Evolutionary conservation across 2,797 vertebrate species (phyloP).

Genomic region (Octomys mimax): DNA sequence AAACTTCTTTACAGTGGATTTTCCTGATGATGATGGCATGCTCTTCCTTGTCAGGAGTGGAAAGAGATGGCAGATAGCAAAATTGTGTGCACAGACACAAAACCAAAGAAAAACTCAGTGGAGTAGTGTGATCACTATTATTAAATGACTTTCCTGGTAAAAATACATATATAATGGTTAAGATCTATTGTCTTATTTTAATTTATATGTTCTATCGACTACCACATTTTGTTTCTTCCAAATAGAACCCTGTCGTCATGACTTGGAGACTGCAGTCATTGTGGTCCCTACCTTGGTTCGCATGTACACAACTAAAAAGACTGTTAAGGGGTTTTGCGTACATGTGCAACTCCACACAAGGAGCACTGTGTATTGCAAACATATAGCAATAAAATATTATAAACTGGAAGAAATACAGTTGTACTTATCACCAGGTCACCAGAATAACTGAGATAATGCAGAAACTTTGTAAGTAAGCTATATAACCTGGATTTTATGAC

Average conservation of each 20-base stretch:
- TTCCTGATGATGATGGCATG: not conserved
- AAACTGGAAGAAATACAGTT: too few relatives aligned
- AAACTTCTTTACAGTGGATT: not conserved
- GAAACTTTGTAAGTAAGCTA: not conserved
- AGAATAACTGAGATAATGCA: too few relatives aligned
- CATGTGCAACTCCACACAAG: not conserved
- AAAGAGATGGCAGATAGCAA: not conserved
- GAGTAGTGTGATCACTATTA: constrained; percentile 26
- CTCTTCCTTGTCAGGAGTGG: not conserved
- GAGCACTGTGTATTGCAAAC: not conserved
- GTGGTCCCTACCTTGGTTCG: constrained; percentile 6
- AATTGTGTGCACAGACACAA: not conserved
- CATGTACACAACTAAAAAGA: not conserved
- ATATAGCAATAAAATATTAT: not conserved
- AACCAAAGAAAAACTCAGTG: not conserved
- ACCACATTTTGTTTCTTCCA: not conserved
- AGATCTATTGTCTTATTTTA: constrained; percentile 33
- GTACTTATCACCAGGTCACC: too few relatives aligned
- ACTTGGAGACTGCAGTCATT: not conserved
- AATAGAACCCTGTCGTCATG: constrained; percentile 1
- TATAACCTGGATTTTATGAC: not conserved
- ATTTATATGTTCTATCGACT: constrained; percentile 19
- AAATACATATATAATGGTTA: not conserved
- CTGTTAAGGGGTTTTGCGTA: not conserved
- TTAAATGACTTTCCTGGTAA: constrained; percentile 26